Percentiles rank a stretch among this genome's conserved stretches.
phyloP scores from a whole-genome alignment of 2,113 vertebrate genomes.

The Spea multiplicata region DNA sequence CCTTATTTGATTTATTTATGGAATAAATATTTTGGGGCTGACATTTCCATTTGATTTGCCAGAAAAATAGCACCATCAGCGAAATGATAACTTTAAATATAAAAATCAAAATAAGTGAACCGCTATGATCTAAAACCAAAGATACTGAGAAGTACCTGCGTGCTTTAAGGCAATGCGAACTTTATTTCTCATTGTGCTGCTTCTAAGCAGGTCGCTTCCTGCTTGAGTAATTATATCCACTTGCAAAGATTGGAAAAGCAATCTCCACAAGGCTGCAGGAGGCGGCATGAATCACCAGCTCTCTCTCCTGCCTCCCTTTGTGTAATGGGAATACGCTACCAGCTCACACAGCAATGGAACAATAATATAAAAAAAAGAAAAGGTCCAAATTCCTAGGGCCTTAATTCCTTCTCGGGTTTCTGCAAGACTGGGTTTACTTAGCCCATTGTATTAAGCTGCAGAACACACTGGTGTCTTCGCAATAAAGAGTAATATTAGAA shows the following conservation, averaged over 20 bases:
- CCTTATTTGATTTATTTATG: no score
- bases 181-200: background rate
- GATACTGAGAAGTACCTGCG: no score
- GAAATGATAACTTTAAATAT: no score
- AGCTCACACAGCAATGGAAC: background rate
- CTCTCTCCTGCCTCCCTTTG: conserved; percentile 21
- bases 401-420: conserved; percentile 33
- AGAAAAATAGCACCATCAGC: no score
- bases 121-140: no score
- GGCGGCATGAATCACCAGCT: conserved; percentile 32
- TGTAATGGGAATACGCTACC: conserved; percentile 13
- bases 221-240: conserved; percentile 4
- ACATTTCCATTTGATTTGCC: no score
- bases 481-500: no score
- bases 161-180: no score
- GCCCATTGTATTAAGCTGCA: no score
- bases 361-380: conserved; percentile 20
- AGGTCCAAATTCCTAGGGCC: conserved; percentile 8
- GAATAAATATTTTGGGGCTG: no score
- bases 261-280: conserved; percentile 18
- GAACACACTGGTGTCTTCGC: no score
- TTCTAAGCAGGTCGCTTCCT: conserved; percentile 14
- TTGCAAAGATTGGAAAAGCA: conserved; percentile 22
- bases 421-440: background rate
- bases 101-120: no score